phyloP scores from a whole-genome alignment of 2,797 vertebrate genomes.

The Enteromius unitaeniatus region DNA sequence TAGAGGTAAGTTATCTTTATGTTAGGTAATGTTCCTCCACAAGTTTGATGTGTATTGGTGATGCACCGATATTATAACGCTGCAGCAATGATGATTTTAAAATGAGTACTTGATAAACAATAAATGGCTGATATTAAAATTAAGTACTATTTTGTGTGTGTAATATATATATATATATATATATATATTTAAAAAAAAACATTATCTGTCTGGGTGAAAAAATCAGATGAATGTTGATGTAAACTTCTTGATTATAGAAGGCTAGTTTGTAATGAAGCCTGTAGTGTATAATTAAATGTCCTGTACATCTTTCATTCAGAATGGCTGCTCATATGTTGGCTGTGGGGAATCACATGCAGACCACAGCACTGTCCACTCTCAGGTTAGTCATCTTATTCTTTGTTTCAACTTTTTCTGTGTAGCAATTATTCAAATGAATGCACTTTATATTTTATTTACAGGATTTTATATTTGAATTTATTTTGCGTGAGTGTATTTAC shows the following conservation, averaged over 20 bases:
- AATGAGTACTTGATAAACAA: too few species aligned
- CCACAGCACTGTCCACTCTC: constrained; percentile 97
- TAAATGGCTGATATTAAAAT: neutral
- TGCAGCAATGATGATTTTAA: neutral
- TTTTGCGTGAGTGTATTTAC: neutral
- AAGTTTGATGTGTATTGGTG: neutral
- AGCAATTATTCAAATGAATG: neutral
- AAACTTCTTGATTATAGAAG: neutral
- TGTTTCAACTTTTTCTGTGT: neutral
- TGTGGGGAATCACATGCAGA: constrained; percentile 96
- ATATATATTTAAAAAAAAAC: too few species aligned
- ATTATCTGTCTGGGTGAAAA: neutral
- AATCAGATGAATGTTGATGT: neutral
- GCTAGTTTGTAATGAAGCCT: neutral
- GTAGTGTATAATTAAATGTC: neutral
- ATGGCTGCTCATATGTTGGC: constrained; percentile 93
- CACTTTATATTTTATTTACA: neutral
- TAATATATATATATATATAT: too few species aligned
- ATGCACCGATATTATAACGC: neutral
- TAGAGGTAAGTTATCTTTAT: constrained; percentile 83
- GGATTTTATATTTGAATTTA: too few species aligned
- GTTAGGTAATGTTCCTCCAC: neutral
- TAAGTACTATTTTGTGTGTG: too few species aligned
- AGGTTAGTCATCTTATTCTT: constrained; percentile 78
- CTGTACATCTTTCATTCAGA: constrained; percentile 72